Evolutionary conservation across 2,113 vertebrate genomes (phyloP), one percentile per base, ranked within the genome.

Genomic region (Osmerus eperlanus): DNA sequence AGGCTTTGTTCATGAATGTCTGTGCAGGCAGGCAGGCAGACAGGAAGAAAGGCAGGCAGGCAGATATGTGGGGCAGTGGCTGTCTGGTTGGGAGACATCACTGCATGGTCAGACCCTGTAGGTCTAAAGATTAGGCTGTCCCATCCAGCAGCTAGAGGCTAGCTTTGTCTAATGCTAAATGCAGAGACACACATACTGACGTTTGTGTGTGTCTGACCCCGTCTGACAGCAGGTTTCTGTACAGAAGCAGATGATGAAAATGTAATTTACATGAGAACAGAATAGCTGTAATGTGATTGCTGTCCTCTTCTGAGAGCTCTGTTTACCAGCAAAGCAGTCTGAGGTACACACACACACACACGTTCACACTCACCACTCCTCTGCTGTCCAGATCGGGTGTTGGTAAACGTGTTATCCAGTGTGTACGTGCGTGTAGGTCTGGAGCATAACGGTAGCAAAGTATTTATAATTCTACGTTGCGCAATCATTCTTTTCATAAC

Each of bases 161-260:
- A 54, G 16, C 12, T 18, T 54, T 13, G 53, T 15, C 13, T 54
- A 54, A 13, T 3, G 16, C 12, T 56, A 70, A 70, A 36, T 19
- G 23, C 68, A 56, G 25, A 55, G 13, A 51, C 28, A 68, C 67
- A 60, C 67, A 68, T 52, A 8, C 32, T 36, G 32, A 36, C 59
- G 19, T 68, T 19, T 72, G 58, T 77, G 58, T 71, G 47, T 78
- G 21, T 73, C 15, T 78, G 60, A 70, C 62, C 59, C n/a, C 72
- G 12, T 72, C 6, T 79, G 8, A 65, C 51, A 63, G 51, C 56
- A 14, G 28, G 62, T 52, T 47, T 32, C 62, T 67, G 62, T 75
- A 88, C 77, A 84, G 84, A 87, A 87, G 81, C 82, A 83, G 80
- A 77, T 83, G 79, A 80, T 85, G 72, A 80, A 89, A 89, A 90